These are phyloP conservation scores for Microchirus variegatus DNA, from an alignment of 2,797 vertebrate species.

Conservation along the genomic window DNA sequence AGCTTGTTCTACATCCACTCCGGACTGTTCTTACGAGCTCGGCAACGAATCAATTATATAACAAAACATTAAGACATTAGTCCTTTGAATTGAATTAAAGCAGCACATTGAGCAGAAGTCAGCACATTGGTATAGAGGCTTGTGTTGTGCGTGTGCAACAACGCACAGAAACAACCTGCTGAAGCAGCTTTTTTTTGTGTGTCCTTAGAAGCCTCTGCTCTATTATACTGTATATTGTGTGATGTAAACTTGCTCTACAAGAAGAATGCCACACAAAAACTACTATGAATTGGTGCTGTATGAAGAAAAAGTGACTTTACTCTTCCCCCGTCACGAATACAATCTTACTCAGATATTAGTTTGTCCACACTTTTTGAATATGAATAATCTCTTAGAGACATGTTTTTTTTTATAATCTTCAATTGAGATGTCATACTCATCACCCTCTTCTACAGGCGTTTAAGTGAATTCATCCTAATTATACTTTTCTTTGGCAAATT, in stretches of 20 bases:
- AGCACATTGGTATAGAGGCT: constrained; percentile 9
- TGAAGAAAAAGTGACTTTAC: too few relatives aligned
- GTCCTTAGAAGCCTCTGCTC: constrained; percentile 22
- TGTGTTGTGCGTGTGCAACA: constrained; percentile 42
- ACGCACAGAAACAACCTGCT: constrained; percentile 43
- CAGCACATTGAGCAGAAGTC: constrained; percentile 22
- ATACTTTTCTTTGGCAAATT: too few relatives aligned
- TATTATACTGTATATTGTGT: not conserved
- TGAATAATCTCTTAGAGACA: too few relatives aligned
- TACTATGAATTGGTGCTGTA: too few relatives aligned
- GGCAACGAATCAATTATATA: constrained; percentile 39
- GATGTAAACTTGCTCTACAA: not conserved
- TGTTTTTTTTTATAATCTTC: too few relatives aligned
- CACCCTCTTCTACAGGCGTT: too few relatives aligned
- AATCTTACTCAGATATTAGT: too few relatives aligned
- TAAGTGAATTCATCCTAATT: too few relatives aligned
- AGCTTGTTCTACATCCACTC: constrained; percentile 7
- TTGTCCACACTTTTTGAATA: too few relatives aligned
- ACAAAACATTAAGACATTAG: constrained; percentile 19
- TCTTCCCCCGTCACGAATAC: too few relatives aligned
- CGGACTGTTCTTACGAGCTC: constrained; percentile 9
- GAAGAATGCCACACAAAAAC: too few relatives aligned
- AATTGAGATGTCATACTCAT: too few relatives aligned
- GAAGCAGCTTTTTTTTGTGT: constrained; percentile 36
- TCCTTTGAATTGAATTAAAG: constrained; percentile 26